These are phyloP conservation scores for Sarcophaga bullata DNA, from an alignment of 1,140 invertebrate species.

Conservation along the genomic window DNA sequence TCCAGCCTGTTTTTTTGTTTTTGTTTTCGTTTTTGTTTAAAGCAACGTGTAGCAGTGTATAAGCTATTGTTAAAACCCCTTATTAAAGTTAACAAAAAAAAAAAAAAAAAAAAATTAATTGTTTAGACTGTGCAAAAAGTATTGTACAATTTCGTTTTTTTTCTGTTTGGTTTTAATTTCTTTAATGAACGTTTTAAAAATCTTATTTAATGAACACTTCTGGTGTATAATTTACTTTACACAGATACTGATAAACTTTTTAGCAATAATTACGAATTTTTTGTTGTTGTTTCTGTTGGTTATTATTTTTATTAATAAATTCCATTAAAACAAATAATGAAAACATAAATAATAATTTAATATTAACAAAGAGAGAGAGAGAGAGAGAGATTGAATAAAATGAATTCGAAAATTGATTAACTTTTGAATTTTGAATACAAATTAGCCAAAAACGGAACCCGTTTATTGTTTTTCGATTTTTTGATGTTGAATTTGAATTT, in stretches of 20 bases:
- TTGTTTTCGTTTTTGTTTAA: no score
- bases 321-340: slow-evolving; percentile 16
- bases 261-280: not conserved
- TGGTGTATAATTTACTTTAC: not conserved
- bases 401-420: not conserved
- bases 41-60: no score
- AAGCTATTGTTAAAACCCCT: no score
- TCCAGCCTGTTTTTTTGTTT: no score
- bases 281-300: not conserved
- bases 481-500: not conserved
- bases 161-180: not conserved
- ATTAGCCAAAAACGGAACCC: not conserved
- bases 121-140: not conserved
- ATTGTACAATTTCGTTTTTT: not conserved
- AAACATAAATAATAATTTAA: not conserved
- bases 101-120: no score
- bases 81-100: no score
- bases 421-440: not conserved
- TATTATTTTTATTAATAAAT: not conserved
- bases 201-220: slow-evolving; percentile 4
- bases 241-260: no score
- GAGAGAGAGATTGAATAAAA: no score
- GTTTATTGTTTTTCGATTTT: not conserved
- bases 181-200: not conserved
- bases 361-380: not conserved